A percentile compares a stretch with the other conserved stretches of the same genome.
phyloP scores from a whole-genome alignment of 2,888 invertebrate species.

The Drosophila borealis region DNA sequence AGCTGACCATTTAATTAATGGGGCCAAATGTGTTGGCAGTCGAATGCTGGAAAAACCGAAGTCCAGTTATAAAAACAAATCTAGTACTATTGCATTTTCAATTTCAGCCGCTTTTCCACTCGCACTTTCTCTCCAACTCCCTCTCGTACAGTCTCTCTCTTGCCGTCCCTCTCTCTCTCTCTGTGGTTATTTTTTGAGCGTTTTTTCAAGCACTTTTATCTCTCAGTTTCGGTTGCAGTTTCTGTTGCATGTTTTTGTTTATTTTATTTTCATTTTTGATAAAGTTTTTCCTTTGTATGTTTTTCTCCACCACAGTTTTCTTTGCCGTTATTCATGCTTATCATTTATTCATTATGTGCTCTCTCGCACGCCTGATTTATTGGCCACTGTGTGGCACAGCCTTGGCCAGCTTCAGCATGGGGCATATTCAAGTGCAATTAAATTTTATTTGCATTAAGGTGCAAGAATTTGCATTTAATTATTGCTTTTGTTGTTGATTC shows the following conservation, averaged over 20 bases:
- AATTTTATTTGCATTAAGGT: constrained; percentile 56
- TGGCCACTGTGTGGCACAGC: constrained; percentile 3
- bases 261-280: constrained; percentile 2
- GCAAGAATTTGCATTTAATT: constrained; percentile 63
- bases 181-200: constrained; percentile 8
- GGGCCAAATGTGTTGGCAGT: constrained; percentile 46
- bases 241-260: constrained; percentile 1
- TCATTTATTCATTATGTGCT: constrained; percentile 66
- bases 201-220: constrained; percentile 39
- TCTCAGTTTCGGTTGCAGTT: constrained; percentile 19
- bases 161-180: not conserved
- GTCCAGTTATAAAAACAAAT: constrained; percentile 33
- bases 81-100: constrained; percentile 51
- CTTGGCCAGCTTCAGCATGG: not conserved
- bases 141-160: not conserved
- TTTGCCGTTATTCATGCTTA: constrained; percentile 51
- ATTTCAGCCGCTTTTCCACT: constrained; percentile 33
- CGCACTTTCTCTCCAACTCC: constrained; percentile 1
- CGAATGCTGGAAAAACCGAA: constrained; percentile 8
- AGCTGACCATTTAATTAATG: constrained; percentile 74
- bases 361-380: constrained; percentile 63
- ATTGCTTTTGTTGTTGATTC: constrained; percentile 34
- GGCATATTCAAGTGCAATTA: constrained; percentile 45
- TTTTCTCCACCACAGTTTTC: constrained; percentile 6
- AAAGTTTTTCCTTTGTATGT: constrained; percentile 23